These are phyloP conservation scores for Chaenocephalus aceratus DNA, from an alignment of 2,113 vertebrate genomes.

Conservation along the genomic window DNA sequence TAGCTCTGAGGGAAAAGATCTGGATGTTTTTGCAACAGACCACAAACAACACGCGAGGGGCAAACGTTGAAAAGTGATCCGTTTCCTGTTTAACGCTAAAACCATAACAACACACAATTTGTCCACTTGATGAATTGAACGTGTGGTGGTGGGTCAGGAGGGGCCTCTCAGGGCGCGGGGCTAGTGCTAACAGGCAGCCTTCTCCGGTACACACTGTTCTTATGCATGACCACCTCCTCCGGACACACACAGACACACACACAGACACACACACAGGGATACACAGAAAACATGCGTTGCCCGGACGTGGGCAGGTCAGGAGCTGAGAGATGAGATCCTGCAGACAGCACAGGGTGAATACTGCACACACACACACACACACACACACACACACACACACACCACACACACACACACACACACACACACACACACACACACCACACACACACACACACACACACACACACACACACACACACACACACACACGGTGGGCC, in stretches of 20 bases:
- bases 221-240: conserved; percentile 41
- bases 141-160: conserved; percentile 19
- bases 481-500: conserved; percentile 79
- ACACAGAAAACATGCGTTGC: conserved; percentile 32
- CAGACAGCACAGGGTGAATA: conserved; percentile 49
- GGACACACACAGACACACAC: not conserved
- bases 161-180: conserved; percentile 43
- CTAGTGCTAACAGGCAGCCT: conserved; percentile 53
- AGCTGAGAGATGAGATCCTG: conserved; percentile 59
- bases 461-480: conserved; percentile 35
- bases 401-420: too few species aligned
- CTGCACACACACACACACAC: too few species aligned
- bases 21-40: too few species aligned
- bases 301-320: conserved; percentile 52
- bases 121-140: conserved; percentile 32
- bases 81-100: not conserved
- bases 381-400: too few species aligned
- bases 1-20: too few species aligned
- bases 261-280: not conserved
- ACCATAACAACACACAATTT: conserved; percentile 12
- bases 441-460: conserved; percentile 38
- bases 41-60: too few species aligned
- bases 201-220: conserved; percentile 60
- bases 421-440: too few species aligned
- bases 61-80: too few species aligned